Conservation (phyloP, 2,888 invertebrate species). For the Hydrotaea diabolus region DNA sequence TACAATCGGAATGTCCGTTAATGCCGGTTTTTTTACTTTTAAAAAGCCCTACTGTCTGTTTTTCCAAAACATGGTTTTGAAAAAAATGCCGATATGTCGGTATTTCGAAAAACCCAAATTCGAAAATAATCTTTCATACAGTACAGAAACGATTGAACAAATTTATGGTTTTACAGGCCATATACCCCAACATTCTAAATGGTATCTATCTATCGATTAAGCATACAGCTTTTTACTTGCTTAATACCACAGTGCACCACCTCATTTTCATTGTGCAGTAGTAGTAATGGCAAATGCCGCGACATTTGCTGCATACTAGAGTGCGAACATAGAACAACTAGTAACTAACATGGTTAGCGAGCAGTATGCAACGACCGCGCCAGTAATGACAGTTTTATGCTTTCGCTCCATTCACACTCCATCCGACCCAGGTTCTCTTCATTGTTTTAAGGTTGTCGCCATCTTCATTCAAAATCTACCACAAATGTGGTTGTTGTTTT, state of each 20-base stretch:
- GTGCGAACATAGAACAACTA: conserved; percentile 4
- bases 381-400: conserved; percentile 5
- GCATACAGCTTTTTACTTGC: not conserved
- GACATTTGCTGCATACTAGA: not conserved
- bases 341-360: conserved; percentile 22
- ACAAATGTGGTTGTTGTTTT: not conserved
- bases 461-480: not conserved
- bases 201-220: too few species aligned
- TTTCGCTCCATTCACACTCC: conserved; percentile 7
- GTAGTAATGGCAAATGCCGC: not conserved
- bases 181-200: too few species aligned
- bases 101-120: too few species aligned
- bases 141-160: too few species aligned
- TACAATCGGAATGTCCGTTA: too few species aligned
- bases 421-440: conserved; percentile 21
- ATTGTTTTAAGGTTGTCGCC: conserved; percentile 21
- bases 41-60: too few species aligned
- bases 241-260: not conserved
- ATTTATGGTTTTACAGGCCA: too few species aligned
- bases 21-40: too few species aligned
- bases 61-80: too few species aligned
- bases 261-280: not conserved
- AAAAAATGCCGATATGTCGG: too few species aligned
- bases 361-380: not conserved
- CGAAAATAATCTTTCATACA: too few species aligned